A percentile compares a stretch with the other conserved stretches of the same genome.
Evolutionary conservation across 2,797 vertebrate species (phyloP).

Genomic region (Iguana delicatissima): DNA sequence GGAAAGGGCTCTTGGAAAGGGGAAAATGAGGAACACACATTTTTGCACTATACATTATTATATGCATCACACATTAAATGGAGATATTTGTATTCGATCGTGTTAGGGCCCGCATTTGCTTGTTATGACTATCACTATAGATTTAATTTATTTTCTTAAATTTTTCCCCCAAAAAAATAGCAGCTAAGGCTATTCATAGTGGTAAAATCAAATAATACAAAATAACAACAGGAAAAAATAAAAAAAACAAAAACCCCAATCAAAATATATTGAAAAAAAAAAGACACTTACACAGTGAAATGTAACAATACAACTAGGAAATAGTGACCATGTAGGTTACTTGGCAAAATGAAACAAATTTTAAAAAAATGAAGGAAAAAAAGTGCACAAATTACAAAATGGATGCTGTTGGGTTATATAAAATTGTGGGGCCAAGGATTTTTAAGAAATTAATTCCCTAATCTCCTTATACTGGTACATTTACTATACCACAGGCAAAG

Average conservation of each 20-base stretch:
- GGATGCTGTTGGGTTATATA: background rate
- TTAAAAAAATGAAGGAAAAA: background rate
- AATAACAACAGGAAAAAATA: too few relatives aligned
- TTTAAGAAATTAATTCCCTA: background rate
- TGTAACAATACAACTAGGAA: background rate
- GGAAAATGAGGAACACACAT: too few relatives aligned
- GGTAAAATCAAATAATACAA: background rate
- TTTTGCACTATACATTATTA: too few relatives aligned
- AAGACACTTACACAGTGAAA: background rate
- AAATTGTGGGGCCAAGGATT: background rate
- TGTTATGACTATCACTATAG: background rate
- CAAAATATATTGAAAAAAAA: background rate
- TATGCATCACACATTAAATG: too few relatives aligned
- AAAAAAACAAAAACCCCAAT: too few relatives aligned
- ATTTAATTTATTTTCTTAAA: background rate
- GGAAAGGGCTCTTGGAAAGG: constrained; percentile 56
- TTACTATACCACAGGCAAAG: background rate
- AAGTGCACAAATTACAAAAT: background rate
- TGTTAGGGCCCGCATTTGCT: background rate
- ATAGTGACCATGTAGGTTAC: background rate
- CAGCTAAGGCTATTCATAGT: background rate
- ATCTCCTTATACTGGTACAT: too few relatives aligned
- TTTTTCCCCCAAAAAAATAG: background rate
- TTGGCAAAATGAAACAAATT: background rate
- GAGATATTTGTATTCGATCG: background rate